These are phyloP conservation scores for Pycnomerus fuliginosus DNA, from an alignment of 2,888 invertebrate genomes.

Conservation along the genomic window DNA sequence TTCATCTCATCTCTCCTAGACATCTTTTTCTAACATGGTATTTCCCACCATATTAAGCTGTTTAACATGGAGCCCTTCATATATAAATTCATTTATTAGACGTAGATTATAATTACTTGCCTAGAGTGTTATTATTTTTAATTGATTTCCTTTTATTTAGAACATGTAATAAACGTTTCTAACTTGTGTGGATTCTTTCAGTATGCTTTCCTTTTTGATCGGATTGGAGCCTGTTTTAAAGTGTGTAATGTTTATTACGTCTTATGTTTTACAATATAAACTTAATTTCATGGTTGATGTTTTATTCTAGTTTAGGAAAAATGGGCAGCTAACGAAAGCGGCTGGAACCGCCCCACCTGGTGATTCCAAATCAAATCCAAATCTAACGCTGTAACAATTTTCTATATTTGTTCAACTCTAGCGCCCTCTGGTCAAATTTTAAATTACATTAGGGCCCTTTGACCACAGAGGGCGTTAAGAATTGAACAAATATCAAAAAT, in stretches of 20 bases:
- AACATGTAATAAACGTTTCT: conserved; percentile 19
- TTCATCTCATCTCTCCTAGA: conserved; percentile 8
- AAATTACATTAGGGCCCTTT: too few relatives aligned
- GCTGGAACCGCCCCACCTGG: too few relatives aligned
- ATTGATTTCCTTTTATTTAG: conserved; percentile 16
- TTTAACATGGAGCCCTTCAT: conserved; percentile 12
- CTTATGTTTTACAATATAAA: conserved; percentile 17
- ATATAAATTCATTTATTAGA: conserved; percentile 16
- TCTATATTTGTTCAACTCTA: too few relatives aligned
- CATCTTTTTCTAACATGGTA: conserved; percentile 9
- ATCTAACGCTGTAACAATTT: too few relatives aligned
- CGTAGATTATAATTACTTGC: conserved; percentile 19
- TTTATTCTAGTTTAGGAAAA: too few relatives aligned
- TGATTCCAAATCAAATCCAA: too few relatives aligned
- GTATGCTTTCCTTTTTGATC: conserved; percentile 1
- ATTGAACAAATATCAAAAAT: too few relatives aligned
- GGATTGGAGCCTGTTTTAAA: too few relatives aligned
- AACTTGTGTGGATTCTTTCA: conserved; percentile 2
- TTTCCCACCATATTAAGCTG: conserved; percentile 6
- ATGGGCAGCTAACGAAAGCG: too few relatives aligned
- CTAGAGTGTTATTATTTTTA: conserved; percentile 18
- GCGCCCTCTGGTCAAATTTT: too few relatives aligned
- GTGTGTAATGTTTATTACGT: conserved; percentile 18
- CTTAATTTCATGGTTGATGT: too few relatives aligned
- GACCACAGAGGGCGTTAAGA: too few relatives aligned